Base-by-base conservation (phyloP, 2,888 invertebrate genomes). In the Mythimna ferrago region DNA sequence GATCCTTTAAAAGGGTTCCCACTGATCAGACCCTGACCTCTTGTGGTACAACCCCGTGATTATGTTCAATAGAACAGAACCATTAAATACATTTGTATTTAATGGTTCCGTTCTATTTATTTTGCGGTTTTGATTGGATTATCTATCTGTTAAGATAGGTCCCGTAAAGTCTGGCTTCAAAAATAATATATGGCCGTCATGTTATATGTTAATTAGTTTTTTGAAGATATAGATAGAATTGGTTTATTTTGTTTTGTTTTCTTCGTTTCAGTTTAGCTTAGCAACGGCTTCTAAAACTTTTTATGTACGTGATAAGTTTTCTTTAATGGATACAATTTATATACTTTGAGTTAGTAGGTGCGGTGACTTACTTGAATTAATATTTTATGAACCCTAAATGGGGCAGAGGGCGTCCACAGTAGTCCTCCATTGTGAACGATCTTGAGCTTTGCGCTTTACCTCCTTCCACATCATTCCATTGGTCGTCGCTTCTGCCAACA, bases 141-240 rank as follows among this genome's bases (percentile, higher is more conserved):
- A 48, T 11, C 41, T 44, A 44, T 44, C 11, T 44, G 11, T 41
- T 44, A 44, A 21, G 38, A 35, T 26, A 41, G 19, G 14, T 54
- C 10, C 16, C 21, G 38, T 7, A 2, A 41, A 26, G 6, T 51
- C 9, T 32, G 19, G 38, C 41, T 32, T 57, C 21, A n/a, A 68
- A 68, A 67, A n/a, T 16, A 35, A 53, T 35, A 26, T 53, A 16
- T 6, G 48, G 5, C 14, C 7, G 19, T 19, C n/a, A 21, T 77
- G 38, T 60, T 48, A 61, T 38, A 61, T 48, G 60, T 38, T 48
- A 78, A 78, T n/a, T 32, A 54, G 74, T n/a, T 70, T 75, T 61
- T 21, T 19, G 19, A 68, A 61, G 11, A 21, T n/a, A 10, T 54
- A n/a, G 5, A 35, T 63, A 6, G 2, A 6, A 16, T 60, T n/a